Evolutionary conservation across 2,888 invertebrate genomes (phyloP).

Genomic region (Tillus elongatus): DNA sequence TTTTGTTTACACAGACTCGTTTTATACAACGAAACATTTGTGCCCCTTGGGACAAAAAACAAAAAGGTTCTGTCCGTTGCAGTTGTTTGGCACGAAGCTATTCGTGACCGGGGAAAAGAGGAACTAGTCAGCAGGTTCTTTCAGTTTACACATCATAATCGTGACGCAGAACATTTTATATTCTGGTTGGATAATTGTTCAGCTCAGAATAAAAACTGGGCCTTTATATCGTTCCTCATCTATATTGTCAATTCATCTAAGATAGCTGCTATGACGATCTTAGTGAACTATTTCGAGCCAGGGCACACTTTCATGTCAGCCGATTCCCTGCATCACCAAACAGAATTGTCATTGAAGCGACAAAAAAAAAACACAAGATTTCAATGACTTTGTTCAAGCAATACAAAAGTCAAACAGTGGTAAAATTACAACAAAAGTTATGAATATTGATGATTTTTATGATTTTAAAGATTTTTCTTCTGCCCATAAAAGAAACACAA

Average conservation of each 20-base stretch:
- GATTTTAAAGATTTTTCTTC: slow-evolving; percentile 9
- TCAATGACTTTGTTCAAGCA: slow-evolving; percentile 8
- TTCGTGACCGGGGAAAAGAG: slow-evolving; percentile 6
- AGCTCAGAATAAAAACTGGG: slow-evolving; percentile 2
- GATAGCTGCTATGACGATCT: neutral
- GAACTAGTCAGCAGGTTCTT: slow-evolving; percentile 7
- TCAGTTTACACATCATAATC: neutral
- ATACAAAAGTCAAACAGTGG: slow-evolving; percentile 6
- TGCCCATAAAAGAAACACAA: slow-evolving; percentile 5
- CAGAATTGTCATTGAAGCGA: slow-evolving; percentile 9
- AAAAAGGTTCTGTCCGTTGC: slow-evolving; percentile 1
- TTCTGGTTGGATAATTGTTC: slow-evolving; percentile 3
- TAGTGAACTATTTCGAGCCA: slow-evolving; percentile 11
- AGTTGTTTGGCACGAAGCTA: slow-evolving; percentile 8
- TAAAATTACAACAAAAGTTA: slow-evolving; percentile 6
- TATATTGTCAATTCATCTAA: neutral
- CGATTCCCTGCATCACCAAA: slow-evolving; percentile 11
- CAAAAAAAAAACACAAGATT: neutral
- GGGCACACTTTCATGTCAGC: slow-evolving; percentile 12
- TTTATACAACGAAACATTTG: slow-evolving; percentile 12
- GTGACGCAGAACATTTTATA: slow-evolving; percentile 2
- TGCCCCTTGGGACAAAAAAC: slow-evolving; percentile 6
- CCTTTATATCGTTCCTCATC: neutral
- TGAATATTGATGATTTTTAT: slow-evolving; percentile 6
- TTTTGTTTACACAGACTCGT: slow-evolving; percentile 10